Conservation (phyloP, 2,113 vertebrate species). For the Alectura lathami region DNA sequence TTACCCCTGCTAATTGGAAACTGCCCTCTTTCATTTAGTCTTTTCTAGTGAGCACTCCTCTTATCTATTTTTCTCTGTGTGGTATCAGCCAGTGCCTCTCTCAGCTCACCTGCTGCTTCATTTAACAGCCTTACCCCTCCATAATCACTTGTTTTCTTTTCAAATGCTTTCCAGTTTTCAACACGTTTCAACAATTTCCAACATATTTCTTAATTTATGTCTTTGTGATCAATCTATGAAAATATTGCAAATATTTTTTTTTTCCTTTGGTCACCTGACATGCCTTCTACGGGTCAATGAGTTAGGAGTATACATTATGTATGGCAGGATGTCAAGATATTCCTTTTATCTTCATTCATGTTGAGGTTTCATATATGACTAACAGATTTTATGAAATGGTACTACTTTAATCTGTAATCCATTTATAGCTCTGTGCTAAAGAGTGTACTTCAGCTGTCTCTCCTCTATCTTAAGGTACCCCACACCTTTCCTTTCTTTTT, state of each 20-base stretch:
- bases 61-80: background rate
- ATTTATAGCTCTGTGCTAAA: background rate
- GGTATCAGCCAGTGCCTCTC: background rate
- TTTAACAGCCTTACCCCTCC: background rate
- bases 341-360: background rate
- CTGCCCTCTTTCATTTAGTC: slow-evolving; percentile 1
- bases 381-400: background rate
- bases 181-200: too few species aligned
- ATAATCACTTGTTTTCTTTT: background rate
- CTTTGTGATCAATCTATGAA: background rate
- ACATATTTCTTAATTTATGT: background rate
- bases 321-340: background rate
- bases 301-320: background rate
- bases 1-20: slow-evolving; percentile 4
- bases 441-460: background rate
- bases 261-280: background rate
- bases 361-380: background rate
- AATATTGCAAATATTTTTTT: background rate
- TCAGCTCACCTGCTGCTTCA: background rate
- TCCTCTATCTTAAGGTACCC: background rate
- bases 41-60: background rate
- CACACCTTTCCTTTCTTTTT: background rate
- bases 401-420: background rate
- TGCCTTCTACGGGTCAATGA: background rate
- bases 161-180: background rate